These are phyloP conservation scores for Dipus sagitta DNA, from an alignment of 2,797 vertebrate genomes.

Conservation along the genomic window DNA sequence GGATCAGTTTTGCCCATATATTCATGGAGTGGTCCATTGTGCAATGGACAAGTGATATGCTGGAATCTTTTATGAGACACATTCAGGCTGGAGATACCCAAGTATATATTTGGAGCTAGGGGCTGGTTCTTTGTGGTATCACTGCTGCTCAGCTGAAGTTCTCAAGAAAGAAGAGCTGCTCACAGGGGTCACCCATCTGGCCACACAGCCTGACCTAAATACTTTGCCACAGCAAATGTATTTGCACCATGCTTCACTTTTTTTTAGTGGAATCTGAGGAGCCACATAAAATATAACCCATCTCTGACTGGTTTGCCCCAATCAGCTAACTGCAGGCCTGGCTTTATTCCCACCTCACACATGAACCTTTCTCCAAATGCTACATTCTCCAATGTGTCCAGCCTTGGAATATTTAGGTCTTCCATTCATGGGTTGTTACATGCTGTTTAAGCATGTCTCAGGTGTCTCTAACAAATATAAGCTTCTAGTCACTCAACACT, in stretches of 20 bases:
- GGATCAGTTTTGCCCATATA: not conserved
- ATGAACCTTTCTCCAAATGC: not conserved
- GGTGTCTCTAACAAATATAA: not conserved
- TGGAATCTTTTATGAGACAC: not conserved
- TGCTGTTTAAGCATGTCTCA: not conserved
- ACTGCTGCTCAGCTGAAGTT: not conserved
- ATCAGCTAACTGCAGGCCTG: fast-evolving
- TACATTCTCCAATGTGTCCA: not conserved
- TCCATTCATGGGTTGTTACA: not conserved
- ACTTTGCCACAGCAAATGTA: not conserved
- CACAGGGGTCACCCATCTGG: not conserved
- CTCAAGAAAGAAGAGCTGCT: not conserved
- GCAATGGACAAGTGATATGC: not conserved
- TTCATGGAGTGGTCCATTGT: not conserved
- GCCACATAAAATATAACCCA: fast-evolving
- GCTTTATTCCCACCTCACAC: not conserved
- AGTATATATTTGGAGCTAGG: no score
- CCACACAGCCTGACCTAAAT: not conserved
- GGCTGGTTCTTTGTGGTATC: not conserved
- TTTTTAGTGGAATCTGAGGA: no score
- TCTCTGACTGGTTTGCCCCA: not conserved
- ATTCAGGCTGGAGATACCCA: not conserved
- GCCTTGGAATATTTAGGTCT: not conserved
- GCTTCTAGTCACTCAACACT: not conserved
- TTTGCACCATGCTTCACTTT: not conserved